Evolutionary conservation across 1,140 invertebrate genomes (phyloP).

Genomic region (Lucilia cuprina): DNA sequence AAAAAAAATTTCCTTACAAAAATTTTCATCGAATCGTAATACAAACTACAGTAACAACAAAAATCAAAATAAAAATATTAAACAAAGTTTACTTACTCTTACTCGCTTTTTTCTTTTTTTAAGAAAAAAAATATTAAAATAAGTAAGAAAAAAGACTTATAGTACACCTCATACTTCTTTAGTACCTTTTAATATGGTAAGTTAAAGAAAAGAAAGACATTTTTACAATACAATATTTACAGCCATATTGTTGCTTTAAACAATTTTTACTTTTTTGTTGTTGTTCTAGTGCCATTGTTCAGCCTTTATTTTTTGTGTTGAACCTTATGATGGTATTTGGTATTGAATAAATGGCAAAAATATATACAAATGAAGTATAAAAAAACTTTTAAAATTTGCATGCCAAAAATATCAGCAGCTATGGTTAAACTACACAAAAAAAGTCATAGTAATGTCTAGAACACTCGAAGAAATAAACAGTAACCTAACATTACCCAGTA

Average conservation of each 20-base stretch:
- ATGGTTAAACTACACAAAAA: not conserved
- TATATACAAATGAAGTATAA: constrained; percentile 27
- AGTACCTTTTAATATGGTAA: not conserved
- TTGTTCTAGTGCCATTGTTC: not conserved
- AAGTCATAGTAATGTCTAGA: not conserved
- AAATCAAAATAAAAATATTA: constrained; percentile 34
- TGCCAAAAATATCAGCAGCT: constrained; percentile 21
- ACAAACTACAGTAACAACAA: not conserved
- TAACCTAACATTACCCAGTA: too few relatives aligned
- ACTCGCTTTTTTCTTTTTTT: not conserved
- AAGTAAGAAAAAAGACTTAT: too few relatives aligned
- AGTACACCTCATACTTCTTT: not conserved
- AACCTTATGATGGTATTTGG: constrained; percentile 19
- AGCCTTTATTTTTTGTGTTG: not conserved
- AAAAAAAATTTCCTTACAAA: not conserved
- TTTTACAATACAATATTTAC: not conserved
- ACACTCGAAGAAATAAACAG: not conserved
- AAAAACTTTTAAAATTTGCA: constrained; percentile 29
- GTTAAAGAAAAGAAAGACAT: not conserved
- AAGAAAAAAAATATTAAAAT: not conserved
- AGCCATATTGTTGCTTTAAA: constrained; percentile 19
- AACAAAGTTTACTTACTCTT: constrained; percentile 39
- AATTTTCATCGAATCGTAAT: not conserved
- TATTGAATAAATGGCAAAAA: constrained; percentile 31
- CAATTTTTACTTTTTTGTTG: not conserved